Base-by-base conservation (phyloP, 2,797 vertebrate genomes). In the Molothrus aeneus region DNA sequence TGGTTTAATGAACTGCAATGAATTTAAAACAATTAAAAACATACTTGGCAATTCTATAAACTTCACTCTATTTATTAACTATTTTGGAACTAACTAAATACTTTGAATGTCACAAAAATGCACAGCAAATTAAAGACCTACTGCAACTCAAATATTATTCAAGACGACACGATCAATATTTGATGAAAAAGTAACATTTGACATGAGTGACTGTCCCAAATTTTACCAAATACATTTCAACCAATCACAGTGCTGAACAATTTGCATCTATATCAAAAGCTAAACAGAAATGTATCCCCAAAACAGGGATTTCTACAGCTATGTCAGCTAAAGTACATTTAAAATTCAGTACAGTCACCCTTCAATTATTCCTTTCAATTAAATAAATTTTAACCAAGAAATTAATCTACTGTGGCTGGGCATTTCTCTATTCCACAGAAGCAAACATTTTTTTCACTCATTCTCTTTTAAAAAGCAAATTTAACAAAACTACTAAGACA, bases 21-120 rank as follows among this genome's bases (percentile, higher is more conserved):
- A 82, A 87, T 92, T 78, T 90, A 91, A 86, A 95, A 92, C 74
- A 95, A 94, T 88, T 95, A 84, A 89, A 96, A 95, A 85, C 43
- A 77, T 40, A 80, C 36, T 73, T 92, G 48, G 42, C 43, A 66
- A 79, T 60, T 82, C 64, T 82, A 66, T 50, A 77, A 96, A 88
- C 42, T 56, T 80, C 81, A 61, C 24, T 25, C 59, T 45, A 43
- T 54, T 84, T 88, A 31, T 70, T 79, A 80, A 77, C 29, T 48
- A 63, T 63, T 93, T 74, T 45, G 59, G 43, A 73, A 73, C 42
- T 78, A 66, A 80, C 15, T 38, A 28, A 91, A 42, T 24, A 88
- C 56, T 43, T 36, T 57, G 17, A 42, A 86, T 68, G 53, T 25
- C 40, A 51, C 31, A 75, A 88, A 86, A 91, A 59, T 8, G 17